Evolutionary conservation across 2,113 vertebrate species (phyloP).

Genomic region (Chaetodon auriga): DNA sequence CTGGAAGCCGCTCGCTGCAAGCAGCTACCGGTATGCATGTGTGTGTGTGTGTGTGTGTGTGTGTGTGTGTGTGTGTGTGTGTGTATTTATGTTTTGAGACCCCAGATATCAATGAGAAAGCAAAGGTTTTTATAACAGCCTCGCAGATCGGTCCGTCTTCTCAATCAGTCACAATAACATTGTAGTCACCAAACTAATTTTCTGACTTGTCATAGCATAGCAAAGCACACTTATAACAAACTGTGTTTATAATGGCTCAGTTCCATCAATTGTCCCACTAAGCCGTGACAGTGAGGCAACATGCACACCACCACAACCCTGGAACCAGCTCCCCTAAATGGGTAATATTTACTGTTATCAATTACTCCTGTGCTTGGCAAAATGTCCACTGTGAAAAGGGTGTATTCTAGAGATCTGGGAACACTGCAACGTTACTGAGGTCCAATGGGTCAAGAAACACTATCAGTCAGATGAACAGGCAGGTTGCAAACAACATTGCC

Average conservation of each 20-base stretch:
- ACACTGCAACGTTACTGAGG: background rate
- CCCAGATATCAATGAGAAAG: constrained; percentile 2
- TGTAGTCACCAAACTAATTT: background rate
- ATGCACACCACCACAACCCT: background rate
- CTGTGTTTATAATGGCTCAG: background rate
- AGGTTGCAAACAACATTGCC: constrained; percentile 3
- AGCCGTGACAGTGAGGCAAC: background rate
- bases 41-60: constrained; percentile 34
- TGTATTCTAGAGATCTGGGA: background rate
- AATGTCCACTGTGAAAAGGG: background rate
- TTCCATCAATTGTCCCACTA: background rate
- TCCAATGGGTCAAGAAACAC: constrained; percentile 15
- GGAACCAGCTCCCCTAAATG: background rate
- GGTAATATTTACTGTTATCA: background rate
- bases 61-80: constrained; percentile 22
- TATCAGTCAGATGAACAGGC: background rate
- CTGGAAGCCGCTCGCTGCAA: background rate
- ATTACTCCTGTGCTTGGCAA: background rate
- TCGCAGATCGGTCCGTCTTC: background rate
- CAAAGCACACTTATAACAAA: background rate
- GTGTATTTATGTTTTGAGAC: background rate
- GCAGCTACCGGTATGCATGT: background rate
- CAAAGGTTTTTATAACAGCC: background rate
- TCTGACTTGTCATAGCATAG: background rate
- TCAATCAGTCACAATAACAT: background rate